Percentiles rank a stretch among this genome's conserved stretches.
phyloP scores from a whole-genome alignment of 2,797 vertebrate species.

The Loris lydekkerianus region DNA sequence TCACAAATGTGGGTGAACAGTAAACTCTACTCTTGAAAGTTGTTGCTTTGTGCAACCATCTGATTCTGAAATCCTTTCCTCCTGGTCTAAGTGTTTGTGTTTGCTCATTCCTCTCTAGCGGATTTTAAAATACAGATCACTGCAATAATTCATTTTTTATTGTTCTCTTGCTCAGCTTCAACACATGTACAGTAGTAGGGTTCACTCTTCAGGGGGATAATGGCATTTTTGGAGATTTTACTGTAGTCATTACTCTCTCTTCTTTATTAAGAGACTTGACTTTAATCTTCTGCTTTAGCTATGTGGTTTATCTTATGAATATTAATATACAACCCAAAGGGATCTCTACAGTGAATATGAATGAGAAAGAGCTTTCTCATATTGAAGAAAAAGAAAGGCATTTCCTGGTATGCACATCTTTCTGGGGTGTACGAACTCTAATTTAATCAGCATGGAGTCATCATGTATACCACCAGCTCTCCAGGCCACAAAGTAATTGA shows the following conservation, averaged over 20 bases:
- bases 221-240: constrained; percentile 86
- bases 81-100: constrained; percentile 73
- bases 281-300: constrained; percentile 87
- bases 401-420: constrained; percentile 84
- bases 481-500: constrained; percentile 85
- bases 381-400: constrained; percentile 80
- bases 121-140: constrained; percentile 85
- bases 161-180: constrained; percentile 82
- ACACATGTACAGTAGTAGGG: constrained; percentile 83
- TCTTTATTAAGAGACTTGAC: constrained; percentile 87
- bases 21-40: background rate
- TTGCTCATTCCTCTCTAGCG: constrained; percentile 80
- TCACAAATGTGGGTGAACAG: background rate
- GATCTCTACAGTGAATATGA: constrained; percentile 83
- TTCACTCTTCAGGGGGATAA: constrained; percentile 84
- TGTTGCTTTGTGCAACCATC: background rate
- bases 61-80: constrained; percentile 46
- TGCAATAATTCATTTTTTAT: constrained; percentile 83
- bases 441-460: constrained; percentile 86
- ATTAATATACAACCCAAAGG: constrained; percentile 86
- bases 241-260: constrained; percentile 87
- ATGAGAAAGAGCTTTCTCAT: constrained; percentile 79
- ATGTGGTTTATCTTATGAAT: constrained; percentile 87
- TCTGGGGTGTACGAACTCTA: constrained; percentile 78
- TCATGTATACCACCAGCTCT: constrained; percentile 83